phyloP scores from a whole-genome alignment of 2,888 invertebrate species.

The Plebejus argus region DNA sequence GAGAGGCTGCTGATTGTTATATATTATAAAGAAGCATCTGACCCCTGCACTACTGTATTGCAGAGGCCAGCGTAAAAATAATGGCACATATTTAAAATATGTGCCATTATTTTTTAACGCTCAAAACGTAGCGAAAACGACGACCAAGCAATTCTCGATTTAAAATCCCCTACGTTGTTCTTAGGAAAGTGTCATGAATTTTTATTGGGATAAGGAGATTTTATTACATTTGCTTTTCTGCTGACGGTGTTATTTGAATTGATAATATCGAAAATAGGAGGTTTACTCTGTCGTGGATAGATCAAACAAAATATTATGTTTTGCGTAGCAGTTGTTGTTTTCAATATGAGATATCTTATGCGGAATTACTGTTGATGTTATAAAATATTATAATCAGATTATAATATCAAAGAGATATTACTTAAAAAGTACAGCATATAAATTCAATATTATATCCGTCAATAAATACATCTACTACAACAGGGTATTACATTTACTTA shows the following conservation, averaged over 20 bases:
- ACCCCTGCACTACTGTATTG: no score
- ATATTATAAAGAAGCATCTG: no score
- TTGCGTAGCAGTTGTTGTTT: not conserved
- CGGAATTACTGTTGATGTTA: not conserved
- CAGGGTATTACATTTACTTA: no score
- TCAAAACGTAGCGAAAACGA: not conserved
- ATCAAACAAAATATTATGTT: not conserved
- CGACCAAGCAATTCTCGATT: not conserved
- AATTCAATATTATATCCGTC: no score
- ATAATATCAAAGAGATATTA: not conserved
- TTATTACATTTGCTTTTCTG: constrained; percentile 7
- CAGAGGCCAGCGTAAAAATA: no score
- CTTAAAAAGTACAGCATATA: not conserved
- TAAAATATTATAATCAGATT: not conserved
- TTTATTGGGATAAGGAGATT: constrained; percentile 14
- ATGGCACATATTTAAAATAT: not conserved
- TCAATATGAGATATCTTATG: not conserved
- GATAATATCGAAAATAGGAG: not conserved
- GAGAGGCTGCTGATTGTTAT: no score
- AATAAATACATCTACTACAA: no score
- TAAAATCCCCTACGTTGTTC: constrained; percentile 23
- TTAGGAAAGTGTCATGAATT: constrained; percentile 8
- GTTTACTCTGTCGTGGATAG: not conserved
- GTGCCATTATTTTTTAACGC: no score
- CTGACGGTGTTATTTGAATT: not conserved